phyloP scores from a whole-genome alignment of 2,113 vertebrate genomes.

The Chloebia gouldiae region DNA sequence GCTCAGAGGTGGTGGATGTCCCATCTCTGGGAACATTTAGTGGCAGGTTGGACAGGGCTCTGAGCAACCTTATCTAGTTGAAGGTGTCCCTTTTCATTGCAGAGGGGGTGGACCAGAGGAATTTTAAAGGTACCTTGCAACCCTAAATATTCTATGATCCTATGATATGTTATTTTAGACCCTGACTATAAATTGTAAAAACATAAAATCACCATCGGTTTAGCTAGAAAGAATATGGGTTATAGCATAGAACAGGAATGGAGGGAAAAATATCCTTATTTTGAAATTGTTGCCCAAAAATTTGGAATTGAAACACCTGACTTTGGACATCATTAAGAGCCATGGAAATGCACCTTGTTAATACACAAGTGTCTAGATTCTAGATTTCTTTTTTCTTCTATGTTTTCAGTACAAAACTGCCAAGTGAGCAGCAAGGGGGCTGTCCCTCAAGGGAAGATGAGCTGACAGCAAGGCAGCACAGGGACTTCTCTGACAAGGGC shows the following conservation, averaged over 20 bases:
- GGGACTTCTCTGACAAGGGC: not conserved
- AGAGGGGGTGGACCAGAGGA: not conserved
- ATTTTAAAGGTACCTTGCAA: not conserved
- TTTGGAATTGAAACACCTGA: not conserved
- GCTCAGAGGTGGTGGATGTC: not conserved
- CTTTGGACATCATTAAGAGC: not conserved
- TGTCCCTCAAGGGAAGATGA: not conserved
- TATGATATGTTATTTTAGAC: not conserved
- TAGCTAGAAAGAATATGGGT: not conserved
- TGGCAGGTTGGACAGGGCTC: not conserved
- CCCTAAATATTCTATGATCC: not conserved
- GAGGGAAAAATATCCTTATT: not conserved
- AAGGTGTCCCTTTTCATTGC: not conserved
- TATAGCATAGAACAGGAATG: not conserved
- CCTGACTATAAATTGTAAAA: not conserved
- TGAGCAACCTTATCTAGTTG: not conserved
- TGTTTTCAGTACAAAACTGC: not conserved
- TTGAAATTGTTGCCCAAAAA: not conserved
- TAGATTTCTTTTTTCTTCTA: not conserved
- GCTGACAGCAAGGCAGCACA: not conserved
- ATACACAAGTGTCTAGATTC: not conserved
- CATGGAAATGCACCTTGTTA: not conserved
- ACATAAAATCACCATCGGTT: not conserved
- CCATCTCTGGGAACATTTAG: not conserved
- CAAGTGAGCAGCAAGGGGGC: not conserved